These are phyloP conservation scores for Megalops atlanticus DNA, from an alignment of 2,113 vertebrate species.

Conservation along the genomic window DNA sequence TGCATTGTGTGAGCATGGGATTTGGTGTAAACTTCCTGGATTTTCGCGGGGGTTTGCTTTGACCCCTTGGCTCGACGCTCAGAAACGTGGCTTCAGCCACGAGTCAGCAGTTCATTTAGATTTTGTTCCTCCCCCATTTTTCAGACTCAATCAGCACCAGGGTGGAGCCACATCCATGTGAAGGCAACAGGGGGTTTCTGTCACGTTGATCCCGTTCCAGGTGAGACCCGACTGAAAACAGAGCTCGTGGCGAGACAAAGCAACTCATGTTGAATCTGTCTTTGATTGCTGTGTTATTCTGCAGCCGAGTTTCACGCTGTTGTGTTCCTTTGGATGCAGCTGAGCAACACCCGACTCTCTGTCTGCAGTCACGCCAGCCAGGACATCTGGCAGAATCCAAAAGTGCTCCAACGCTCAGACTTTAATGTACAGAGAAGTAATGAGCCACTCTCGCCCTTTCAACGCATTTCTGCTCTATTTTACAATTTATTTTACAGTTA, in stretches of 20 bases:
- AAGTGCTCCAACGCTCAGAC: background rate
- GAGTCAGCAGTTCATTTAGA: slow-evolving; percentile 30
- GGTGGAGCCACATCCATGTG: background rate
- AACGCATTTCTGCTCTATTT: too few species aligned
- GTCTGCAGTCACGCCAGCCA: background rate
- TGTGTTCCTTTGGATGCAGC: background rate
- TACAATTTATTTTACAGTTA: too few species aligned
- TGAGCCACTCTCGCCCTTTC: too few species aligned
- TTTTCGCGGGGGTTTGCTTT: slow-evolving; percentile 7
- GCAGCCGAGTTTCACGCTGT: background rate
- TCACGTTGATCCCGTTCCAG: background rate
- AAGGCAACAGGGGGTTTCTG: background rate
- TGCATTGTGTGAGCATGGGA: slow-evolving; percentile 51
- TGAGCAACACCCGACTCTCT: background rate
- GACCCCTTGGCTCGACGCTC: slow-evolving; percentile 44
- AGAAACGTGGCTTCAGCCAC: slow-evolving; percentile 31
- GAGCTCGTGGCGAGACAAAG: too few species aligned
- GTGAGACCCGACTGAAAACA: background rate
- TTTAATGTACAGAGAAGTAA: background rate
- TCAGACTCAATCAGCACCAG: slow-evolving; percentile 2
- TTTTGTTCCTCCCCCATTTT: background rate
- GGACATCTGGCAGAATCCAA: background rate
- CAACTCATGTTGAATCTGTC: background rate
- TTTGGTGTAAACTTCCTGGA: slow-evolving; percentile 47
- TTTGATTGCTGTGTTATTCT: background rate